Base-by-base conservation (phyloP, 2,888 invertebrate species). In the Biston betularia region DNA sequence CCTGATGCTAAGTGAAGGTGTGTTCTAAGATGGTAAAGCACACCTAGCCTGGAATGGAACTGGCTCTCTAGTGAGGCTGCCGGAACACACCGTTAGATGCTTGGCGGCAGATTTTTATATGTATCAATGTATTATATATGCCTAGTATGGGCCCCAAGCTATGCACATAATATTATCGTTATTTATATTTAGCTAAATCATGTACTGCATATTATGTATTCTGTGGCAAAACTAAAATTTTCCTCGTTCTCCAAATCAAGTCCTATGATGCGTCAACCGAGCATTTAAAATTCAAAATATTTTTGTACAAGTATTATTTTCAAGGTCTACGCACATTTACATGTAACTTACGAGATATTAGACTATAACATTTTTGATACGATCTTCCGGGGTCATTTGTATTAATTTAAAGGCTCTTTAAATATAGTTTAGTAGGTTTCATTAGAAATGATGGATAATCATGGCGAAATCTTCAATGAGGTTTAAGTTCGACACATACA, bases 341-440 rank as follows among this genome's bases (percentile, higher is more conserved):
- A 52, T 58, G 5, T 45, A 42, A 12, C 8, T 24, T 53, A 40
- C 7, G 6, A 34, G 14, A 40, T 50, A 15, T 40, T 54, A n/a
- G 54, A 42, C 55, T 44, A 45, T 40, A 44, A 58, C 50, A 45
- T 38, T 52, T 63, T 64, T 64, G 53, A 56, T 15, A 14, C 12
- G 14, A 11, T 58, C 49, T 65, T 65, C 65, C 65, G 59, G 54
- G 65, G 59, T 65, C 14, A 65, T 65, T 54, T 59, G 58, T 54
- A 48, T 53, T 65, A 65, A 65, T 59, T 49, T 54, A 15, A 34
- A 24, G 9, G 12, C 57, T 15, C 24, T 54, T 54, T 48, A 57
- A 15, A 45, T 57, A 57, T 46, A 46, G 35, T 24, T 56, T 7
- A n/a, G 44, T 45, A 56, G 55, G 34, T 34, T 24, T 11, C 9